These are phyloP conservation scores for Vanessa cardui DNA, from an alignment of 2,888 invertebrate genomes.

Conservation along the genomic window DNA sequence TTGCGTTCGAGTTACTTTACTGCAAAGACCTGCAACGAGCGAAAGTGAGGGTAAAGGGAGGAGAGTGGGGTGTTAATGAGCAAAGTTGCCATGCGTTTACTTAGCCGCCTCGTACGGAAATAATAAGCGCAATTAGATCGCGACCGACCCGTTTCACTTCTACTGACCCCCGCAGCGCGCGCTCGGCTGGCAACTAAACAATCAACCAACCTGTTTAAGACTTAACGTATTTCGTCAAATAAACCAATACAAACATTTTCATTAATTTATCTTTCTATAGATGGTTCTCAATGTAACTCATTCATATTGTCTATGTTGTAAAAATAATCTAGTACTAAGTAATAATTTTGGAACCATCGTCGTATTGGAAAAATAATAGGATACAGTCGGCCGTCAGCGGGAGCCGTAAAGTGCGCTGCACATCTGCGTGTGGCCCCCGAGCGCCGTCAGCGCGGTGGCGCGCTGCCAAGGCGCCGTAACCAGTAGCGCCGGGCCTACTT, in stretches of 20 bases:
- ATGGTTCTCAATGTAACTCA: no score
- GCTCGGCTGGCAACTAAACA: constrained; percentile 7
- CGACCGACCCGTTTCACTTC: constrained; percentile 27
- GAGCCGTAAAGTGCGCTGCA: background rate
- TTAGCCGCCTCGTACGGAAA: constrained; percentile 18
- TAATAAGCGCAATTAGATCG: constrained; percentile 29
- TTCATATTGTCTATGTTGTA: no score
- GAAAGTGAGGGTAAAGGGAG: background rate
- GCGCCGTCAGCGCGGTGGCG: background rate
- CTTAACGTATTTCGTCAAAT: constrained; percentile 7
- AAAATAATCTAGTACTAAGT: no score
- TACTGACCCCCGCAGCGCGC: constrained; percentile 11
- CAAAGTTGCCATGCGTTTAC: constrained; percentile 23
- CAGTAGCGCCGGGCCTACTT: background rate
- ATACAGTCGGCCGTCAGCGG: background rate
- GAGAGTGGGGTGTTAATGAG: constrained; percentile 15
- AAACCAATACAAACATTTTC: no score
- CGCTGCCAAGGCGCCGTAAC: background rate
- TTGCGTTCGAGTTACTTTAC: background rate
- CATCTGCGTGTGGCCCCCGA: background rate
- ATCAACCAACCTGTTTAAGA: constrained; percentile 13
- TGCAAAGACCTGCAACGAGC: background rate
- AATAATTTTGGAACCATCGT: background rate
- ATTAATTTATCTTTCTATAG: no score
- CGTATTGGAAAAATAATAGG: background rate